Percentiles rank a stretch among this genome's conserved stretches.
These are phyloP conservation scores for Lycia hirtaria DNA, from an alignment of 2,888 invertebrate species.

Conservation along the genomic window DNA sequence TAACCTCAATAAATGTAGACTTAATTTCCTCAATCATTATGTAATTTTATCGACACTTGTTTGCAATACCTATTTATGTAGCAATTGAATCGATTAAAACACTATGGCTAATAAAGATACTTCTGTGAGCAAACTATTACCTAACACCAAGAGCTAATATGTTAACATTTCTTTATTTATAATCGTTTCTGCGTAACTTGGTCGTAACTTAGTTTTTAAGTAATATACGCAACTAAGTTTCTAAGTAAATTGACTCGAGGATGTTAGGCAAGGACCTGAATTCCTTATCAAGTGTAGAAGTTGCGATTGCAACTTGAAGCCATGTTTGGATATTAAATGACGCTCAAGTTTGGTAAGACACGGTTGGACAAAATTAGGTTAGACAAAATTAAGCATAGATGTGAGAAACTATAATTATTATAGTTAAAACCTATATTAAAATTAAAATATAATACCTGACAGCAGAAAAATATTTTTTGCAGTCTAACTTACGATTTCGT, in stretches of 20 bases:
- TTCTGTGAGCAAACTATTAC: background rate
- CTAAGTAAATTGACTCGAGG: constrained; percentile 29
- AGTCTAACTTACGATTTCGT: too few relatives aligned
- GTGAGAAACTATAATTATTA: too few relatives aligned
- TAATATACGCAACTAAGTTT: constrained; percentile 11
- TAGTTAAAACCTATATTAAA: too few relatives aligned
- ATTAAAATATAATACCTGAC: too few relatives aligned
- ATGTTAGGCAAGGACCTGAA: constrained; percentile 31
- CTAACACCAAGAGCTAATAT: constrained; percentile 1
- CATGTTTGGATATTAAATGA: constrained; percentile 40
- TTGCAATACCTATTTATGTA: constrained; percentile 7
- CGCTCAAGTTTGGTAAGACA: constrained; percentile 43
- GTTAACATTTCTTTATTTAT: constrained; percentile 1
- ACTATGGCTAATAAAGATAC: background rate
- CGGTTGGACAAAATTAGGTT: constrained; percentile 4
- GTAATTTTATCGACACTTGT: constrained; percentile 16
- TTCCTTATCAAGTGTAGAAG: constrained; percentile 28
- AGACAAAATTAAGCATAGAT: background rate
- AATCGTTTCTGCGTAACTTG: background rate
- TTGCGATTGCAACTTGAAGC: constrained; percentile 29
- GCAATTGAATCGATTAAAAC: constrained; percentile 11
- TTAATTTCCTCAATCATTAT: constrained; percentile 23
- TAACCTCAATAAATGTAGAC: constrained; percentile 26
- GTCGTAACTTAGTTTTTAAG: background rate
- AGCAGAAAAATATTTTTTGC: too few relatives aligned